These are phyloP conservation scores for Plestiodon gilberti DNA, from an alignment of 2,113 vertebrate genomes.

Conservation along the genomic window DNA sequence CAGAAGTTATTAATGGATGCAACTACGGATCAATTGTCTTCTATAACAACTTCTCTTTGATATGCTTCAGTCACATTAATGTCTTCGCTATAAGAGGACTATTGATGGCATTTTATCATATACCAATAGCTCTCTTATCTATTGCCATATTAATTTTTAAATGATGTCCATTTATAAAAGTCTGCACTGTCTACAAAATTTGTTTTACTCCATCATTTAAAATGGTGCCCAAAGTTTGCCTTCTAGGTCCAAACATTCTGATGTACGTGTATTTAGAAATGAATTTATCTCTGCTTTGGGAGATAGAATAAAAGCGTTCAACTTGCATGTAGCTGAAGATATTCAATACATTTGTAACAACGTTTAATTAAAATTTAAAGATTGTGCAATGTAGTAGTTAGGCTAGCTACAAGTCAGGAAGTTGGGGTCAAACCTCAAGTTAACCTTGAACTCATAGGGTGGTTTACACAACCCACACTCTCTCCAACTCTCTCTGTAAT, in stretches of 20 bases:
- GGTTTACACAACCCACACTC: neutral
- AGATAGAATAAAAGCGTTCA: neutral
- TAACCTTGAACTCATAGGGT: neutral
- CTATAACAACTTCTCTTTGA: slow-evolving; percentile 24
- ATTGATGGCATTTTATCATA: slow-evolving; percentile 22
- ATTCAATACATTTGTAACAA: neutral
- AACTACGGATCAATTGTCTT: slow-evolving; percentile 16
- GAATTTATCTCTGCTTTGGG: neutral
- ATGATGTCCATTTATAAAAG: slow-evolving; percentile 35
- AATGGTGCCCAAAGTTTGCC: neutral
- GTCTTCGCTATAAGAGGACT: slow-evolving; percentile 15
- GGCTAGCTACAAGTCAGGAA: neutral
- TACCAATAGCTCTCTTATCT: slow-evolving; percentile 38
- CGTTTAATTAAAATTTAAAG: neutral
- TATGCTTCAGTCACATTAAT: slow-evolving; percentile 30
- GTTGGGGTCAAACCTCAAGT: neutral
- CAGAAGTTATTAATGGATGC: slow-evolving; percentile 39
- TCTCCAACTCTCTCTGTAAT: neutral
- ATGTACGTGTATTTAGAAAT: neutral
- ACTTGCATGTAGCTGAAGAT: neutral
- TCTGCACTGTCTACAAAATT: neutral
- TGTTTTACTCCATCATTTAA: neutral
- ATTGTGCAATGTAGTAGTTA: neutral
- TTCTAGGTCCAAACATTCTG: neutral
- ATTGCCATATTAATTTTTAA: slow-evolving; percentile 37